These are phyloP conservation scores for Microcebus murinus DNA, from an alignment of 2,113 vertebrate species.

Conservation along the genomic window DNA sequence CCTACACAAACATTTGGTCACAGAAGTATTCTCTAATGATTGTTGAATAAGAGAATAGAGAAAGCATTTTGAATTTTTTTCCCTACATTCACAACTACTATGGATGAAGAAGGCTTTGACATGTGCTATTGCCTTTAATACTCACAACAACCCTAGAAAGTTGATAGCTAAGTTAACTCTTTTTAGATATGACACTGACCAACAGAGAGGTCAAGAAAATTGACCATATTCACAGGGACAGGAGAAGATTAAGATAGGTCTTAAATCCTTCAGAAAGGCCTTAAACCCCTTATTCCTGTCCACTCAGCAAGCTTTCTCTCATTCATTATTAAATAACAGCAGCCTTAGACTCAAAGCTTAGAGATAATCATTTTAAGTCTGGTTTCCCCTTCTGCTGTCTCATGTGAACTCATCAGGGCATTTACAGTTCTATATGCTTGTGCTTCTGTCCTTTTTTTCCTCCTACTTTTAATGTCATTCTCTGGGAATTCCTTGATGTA, in stretches of 20 bases:
- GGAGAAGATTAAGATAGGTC: not conserved
- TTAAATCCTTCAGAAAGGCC: not conserved
- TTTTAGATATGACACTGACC: not conserved
- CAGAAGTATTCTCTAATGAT: too few species aligned
- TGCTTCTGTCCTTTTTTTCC: not conserved
- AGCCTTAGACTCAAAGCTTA: not conserved
- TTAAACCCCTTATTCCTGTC: not conserved
- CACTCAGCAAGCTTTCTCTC: not conserved
- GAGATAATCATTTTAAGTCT: not conserved
- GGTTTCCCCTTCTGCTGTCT: not conserved
- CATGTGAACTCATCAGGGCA: not conserved
- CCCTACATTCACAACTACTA: not conserved
- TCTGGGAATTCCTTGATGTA: not conserved
- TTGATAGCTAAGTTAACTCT: not conserved
- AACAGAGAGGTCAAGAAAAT: not conserved
- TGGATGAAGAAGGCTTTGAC: not conserved
- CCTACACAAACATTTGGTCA: too few species aligned
- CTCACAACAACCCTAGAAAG: not conserved
- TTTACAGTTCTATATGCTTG: not conserved
- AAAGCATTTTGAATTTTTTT: too few species aligned
- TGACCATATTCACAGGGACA: too few species aligned
- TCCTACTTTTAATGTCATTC: not conserved
- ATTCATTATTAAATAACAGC: not conserved
- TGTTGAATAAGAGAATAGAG: too few species aligned
- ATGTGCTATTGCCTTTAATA: not conserved